Conservation (phyloP, 2,888 invertebrate species). For the Limnephilus auricula region DNA sequence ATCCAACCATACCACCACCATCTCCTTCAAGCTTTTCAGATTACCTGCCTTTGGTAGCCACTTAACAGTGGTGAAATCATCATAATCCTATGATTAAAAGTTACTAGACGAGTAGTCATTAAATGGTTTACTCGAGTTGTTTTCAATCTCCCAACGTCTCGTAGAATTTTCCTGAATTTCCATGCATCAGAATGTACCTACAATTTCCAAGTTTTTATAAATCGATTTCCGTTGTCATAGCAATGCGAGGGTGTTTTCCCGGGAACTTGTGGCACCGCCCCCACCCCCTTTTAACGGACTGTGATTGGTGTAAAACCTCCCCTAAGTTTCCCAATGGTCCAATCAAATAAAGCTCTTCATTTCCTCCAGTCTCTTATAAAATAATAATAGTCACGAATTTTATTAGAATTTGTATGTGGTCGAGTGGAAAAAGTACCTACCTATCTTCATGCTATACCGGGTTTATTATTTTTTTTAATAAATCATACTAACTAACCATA, state of each 20-base stretch:
- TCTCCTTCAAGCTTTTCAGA: too few species aligned
- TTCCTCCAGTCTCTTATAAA: conserved; percentile 18
- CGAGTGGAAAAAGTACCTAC: not conserved
- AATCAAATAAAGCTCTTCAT: not conserved
- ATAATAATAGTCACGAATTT: not conserved
- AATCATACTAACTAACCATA: too few species aligned
- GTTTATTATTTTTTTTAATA: too few species aligned
- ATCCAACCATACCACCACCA: too few species aligned
- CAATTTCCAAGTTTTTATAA: not conserved
- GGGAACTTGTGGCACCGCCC: not conserved
- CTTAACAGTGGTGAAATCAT: too few species aligned
- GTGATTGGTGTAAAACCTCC: conserved; percentile 48
- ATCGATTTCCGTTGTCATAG: conserved; percentile 46
- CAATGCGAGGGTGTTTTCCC: conserved; percentile 28
- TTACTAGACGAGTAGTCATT: too few species aligned
- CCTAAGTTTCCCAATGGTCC: conserved; percentile 31
- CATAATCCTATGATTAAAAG: too few species aligned
- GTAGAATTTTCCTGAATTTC: not conserved
- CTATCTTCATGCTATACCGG: too few species aligned
- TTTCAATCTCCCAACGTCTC: not conserved
- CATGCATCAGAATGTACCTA: not conserved
- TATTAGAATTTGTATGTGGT: not conserved
- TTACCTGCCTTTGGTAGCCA: too few species aligned
- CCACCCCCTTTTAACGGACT: conserved; percentile 26
- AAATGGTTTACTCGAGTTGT: too few species aligned